Conservation (phyloP, 1,140 invertebrate species). For the Trialeurodes vaporariorum region DNA sequence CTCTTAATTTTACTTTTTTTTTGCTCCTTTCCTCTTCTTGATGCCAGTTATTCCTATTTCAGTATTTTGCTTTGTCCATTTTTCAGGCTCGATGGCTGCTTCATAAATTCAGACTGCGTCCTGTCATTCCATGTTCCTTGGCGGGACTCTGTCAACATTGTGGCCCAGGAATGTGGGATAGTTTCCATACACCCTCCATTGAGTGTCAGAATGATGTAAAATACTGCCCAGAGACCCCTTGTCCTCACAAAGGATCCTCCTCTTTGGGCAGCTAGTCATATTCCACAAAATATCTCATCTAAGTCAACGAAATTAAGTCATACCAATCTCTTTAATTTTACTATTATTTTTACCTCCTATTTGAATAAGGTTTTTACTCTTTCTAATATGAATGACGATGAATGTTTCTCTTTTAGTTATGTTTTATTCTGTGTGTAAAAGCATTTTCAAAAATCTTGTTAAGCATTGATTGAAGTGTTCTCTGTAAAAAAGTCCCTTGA, state of each 20-base stretch:
- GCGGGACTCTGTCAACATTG: constrained; percentile 74
- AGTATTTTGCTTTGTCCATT: not conserved
- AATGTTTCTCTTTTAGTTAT: too few relatives aligned
- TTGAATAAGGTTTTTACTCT: too few relatives aligned
- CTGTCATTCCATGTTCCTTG: constrained; percentile 76
- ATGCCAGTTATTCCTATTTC: constrained; percentile 2
- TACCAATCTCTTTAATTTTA: too few relatives aligned
- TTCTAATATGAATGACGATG: too few relatives aligned
- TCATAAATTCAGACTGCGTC: constrained; percentile 73
- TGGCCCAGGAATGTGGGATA: constrained; percentile 88
- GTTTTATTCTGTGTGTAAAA: too few relatives aligned
- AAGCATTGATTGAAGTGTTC: too few relatives aligned
- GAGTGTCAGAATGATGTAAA: constrained; percentile 41
- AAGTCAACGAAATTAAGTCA: too few relatives aligned
- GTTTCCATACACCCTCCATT: constrained; percentile 63
- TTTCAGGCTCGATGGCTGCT: constrained; percentile 70
- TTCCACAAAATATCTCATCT: not conserved
- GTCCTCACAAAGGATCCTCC: constrained; percentile 29
- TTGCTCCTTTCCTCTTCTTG: too few relatives aligned
- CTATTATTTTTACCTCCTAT: too few relatives aligned
- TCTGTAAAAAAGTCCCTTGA: too few relatives aligned
- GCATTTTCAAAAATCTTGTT: too few relatives aligned
- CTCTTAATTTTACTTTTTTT: too few relatives aligned
- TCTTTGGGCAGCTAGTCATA: not conserved
- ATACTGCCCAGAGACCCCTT: constrained; percentile 19